Evolutionary conservation across 2,888 invertebrate genomes (phyloP).

Genomic region (Schizotus pectinicornis): DNA sequence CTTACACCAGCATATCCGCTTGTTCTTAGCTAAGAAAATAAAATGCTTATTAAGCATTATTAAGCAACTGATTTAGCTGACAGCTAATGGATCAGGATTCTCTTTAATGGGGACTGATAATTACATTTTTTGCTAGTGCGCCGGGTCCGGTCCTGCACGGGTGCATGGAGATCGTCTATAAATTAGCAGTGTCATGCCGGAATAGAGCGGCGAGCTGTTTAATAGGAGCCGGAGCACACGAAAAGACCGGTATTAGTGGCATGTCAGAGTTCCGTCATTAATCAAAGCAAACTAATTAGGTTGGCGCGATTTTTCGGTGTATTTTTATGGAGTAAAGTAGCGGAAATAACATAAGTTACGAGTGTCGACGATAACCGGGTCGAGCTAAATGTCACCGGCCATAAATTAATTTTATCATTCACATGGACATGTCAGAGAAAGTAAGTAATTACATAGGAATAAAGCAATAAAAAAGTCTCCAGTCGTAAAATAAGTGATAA

Average conservation of each 20-base stretch:
- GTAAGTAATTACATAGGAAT: slow-evolving; percentile 46
- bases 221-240: background rate
- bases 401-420: slow-evolving; percentile 53
- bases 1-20: no score
- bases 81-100: no score
- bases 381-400: slow-evolving; percentile 50
- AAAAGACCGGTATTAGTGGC: background rate
- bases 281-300: slow-evolving; percentile 45
- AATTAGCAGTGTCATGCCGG: no score
- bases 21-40: no score
- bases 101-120: no score
- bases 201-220: no score
- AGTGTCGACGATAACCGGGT: slow-evolving; percentile 52
- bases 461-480: slow-evolving; percentile 43
- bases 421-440: slow-evolving; percentile 44
- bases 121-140: no score
- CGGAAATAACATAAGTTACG: slow-evolving; percentile 53
- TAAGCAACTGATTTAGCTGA: no score
- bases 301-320: slow-evolving; percentile 46
- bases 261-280: slow-evolving; percentile 32
- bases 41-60: no score
- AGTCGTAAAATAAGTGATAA: slow-evolving; percentile 44
- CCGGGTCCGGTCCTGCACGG: no score
- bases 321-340: slow-evolving; percentile 43
- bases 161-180: no score